Conservation (phyloP, 2,113 vertebrate species). For the Neotoma lepida region DNA sequence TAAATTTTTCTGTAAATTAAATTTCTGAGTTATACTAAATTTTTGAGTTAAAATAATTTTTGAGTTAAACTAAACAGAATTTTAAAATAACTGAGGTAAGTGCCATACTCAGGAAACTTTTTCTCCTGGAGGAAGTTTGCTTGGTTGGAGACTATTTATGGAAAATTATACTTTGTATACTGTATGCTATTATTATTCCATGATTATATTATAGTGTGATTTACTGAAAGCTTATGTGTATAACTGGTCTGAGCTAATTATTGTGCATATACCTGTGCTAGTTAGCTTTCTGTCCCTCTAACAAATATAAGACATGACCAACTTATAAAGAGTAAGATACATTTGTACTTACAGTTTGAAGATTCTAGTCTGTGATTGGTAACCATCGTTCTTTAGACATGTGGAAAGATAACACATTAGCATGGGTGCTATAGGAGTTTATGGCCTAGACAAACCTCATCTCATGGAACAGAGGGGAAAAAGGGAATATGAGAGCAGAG, state of each 20-base stretch:
- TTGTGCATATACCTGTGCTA: too few relatives aligned
- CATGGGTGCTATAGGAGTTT: background rate
- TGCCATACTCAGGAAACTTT: background rate
- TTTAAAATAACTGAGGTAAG: background rate
- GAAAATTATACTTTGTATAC: background rate
- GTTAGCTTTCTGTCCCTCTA: background rate
- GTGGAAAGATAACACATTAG: background rate
- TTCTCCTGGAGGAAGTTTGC: background rate
- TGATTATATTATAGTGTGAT: background rate
- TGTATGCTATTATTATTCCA: background rate
- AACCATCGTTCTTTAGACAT: background rate
- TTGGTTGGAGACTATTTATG: constrained; percentile 28
- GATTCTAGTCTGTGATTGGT: background rate
- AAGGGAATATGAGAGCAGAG: background rate
- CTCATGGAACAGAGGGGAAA: too few relatives aligned
- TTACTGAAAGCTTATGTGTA: background rate
- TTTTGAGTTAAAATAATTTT: background rate
- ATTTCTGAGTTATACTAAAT: background rate
- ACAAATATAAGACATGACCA: background rate
- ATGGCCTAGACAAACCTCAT: background rate
- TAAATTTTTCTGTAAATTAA: background rate
- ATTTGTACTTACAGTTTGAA: background rate
- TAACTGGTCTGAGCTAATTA: background rate
- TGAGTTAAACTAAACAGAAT: background rate
- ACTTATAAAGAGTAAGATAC: too few relatives aligned